Evolutionary conservation across 92 coral and sea anemone genomes (phyloP).

Genomic region (Siderastrea siderea): DNA sequence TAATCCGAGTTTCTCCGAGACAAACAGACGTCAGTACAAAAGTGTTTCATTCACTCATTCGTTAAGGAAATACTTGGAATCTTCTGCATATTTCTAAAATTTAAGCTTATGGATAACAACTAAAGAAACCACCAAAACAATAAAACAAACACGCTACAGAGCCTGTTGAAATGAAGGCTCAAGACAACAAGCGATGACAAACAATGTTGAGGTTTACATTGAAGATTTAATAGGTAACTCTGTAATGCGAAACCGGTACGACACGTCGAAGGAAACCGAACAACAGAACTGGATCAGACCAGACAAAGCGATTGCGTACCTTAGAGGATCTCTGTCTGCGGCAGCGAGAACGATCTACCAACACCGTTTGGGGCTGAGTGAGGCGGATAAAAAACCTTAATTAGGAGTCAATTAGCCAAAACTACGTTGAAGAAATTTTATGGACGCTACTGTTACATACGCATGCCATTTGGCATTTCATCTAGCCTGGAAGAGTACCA

Average conservation of each 20-base stretch:
- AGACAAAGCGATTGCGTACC: constrained; percentile 52
- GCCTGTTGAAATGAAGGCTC: too few relatives aligned
- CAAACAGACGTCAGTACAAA: too few relatives aligned
- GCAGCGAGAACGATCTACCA: constrained; percentile 60
- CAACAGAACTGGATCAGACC: constrained; percentile 50
- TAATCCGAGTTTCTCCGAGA: too few relatives aligned
- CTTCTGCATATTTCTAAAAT: too few relatives aligned
- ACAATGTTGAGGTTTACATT: constrained; percentile 40
- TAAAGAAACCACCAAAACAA: too few relatives aligned
- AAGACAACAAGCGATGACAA: constrained; percentile 64
- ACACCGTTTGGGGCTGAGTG: background rate
- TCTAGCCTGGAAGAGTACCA: constrained; percentile 58
- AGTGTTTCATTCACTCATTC: too few relatives aligned
- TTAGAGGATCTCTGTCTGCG: constrained; percentile 57
- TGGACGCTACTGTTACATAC: constrained; percentile 40
- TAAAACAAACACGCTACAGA: too few relatives aligned
- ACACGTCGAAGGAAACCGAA: constrained; percentile 43
- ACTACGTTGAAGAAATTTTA: background rate
- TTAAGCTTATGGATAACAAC: too few relatives aligned
- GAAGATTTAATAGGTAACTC: constrained; percentile 55
- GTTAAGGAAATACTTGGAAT: too few relatives aligned
- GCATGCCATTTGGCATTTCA: constrained; percentile 57
- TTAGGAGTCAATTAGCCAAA: too few relatives aligned
- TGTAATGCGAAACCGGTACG: constrained; percentile 54
- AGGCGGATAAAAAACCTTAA: too few relatives aligned